Evolutionary conservation across 1,140 invertebrate genomes (phyloP), one percentile per base, ranked within the genome.

Genomic region (Drosophila gunungcola): DNA sequence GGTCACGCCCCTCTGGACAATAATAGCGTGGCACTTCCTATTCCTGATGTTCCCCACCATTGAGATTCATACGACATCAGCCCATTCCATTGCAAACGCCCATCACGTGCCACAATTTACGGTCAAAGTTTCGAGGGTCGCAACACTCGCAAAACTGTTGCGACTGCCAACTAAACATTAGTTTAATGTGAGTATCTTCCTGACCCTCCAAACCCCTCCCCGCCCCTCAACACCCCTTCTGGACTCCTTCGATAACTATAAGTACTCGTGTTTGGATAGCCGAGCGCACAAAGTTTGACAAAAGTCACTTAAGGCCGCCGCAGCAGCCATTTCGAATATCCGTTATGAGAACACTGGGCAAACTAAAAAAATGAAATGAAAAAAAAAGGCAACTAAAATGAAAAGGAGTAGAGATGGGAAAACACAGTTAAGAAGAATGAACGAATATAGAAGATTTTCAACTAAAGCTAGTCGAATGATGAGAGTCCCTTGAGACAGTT

Each of bases 71-170:
- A 55, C 21, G 25, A 69, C 60, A 62, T 43, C 49, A 36, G 25
- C 5, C 60, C 32, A 62, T 52, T 49, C 46, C 65, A 42, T 46
- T 61, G 32, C 51, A 61, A 68, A 77, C 60, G 78, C 73, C 81
- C 80, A 88, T 79, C 84, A 86, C 83, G 83, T 86, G 79, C 83
- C 83, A 83, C 79, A 81, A 88, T 86, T 86, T 86, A 86, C 83
- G 80, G 83, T 73, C 83, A 88, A 86, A 86, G 83, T 86, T 86
- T 86, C 72, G 65, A 86, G 84, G 76, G 79, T 78, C 74, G 79
- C 64, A 70, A 68, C 84, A 82, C 79, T 88, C 83, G 74, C 65
- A 88, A 88, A 88, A 79, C 83, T 86, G 75, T 83, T 83, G 67
- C 84, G 67, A 86, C 81, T 83, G 79, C 65, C 83, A 88, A 86